Base-by-base conservation (phyloP, 37 sponge, comb jelly and placozoan genomes). In the Geodia barretti region DNA sequence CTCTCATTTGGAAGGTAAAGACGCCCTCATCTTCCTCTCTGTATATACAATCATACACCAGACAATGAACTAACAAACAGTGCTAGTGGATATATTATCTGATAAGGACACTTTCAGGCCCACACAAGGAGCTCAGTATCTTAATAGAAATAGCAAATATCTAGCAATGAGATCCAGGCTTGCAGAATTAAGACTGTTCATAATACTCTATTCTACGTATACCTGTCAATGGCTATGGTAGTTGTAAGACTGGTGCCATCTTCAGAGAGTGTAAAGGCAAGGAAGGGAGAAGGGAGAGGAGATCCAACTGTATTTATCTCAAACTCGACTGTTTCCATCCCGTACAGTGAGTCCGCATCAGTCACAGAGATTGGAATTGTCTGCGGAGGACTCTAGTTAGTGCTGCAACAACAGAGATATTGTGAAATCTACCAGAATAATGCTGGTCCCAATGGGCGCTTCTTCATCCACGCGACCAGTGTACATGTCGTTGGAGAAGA, bases 381-480 rank as follows among this genome's bases (percentile, higher is more conserved):
- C 54, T 47, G 54, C 11, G 14, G 54, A 47, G 14, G 54, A 47
- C 7, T 47, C 54, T 23, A 65, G 7, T 65, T 65, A 47, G 14
- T 47, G n/a, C n/a, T 47, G 54, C 7, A 47, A 47, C 7, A 7
- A 47, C 54, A 17, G 54, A 23, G 31, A 17, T 17, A 65, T 65
- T 30, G 67, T 65, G 41, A 33, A 21, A 41, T 38, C 59, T 28
- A 86, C 87, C 87, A 86, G 47, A 36, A 35, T 36, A 1, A 74
- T 68, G 2, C 41, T 33, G 31, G 75, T 65, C 8, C 73, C 78
- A 23, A 35, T 1, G 17, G 68, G 64, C 62, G 11, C 36, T 11
- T 70, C 54, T 32, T 86, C 87, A 38, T 31, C 26, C 7, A 86
- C 69, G 25, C 69, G 59, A 3, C 80, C 87, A 61, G 19, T 67